phyloP scores from a whole-genome alignment of 2,888 invertebrate genomes.

The Pandemis cinnamomeana region DNA sequence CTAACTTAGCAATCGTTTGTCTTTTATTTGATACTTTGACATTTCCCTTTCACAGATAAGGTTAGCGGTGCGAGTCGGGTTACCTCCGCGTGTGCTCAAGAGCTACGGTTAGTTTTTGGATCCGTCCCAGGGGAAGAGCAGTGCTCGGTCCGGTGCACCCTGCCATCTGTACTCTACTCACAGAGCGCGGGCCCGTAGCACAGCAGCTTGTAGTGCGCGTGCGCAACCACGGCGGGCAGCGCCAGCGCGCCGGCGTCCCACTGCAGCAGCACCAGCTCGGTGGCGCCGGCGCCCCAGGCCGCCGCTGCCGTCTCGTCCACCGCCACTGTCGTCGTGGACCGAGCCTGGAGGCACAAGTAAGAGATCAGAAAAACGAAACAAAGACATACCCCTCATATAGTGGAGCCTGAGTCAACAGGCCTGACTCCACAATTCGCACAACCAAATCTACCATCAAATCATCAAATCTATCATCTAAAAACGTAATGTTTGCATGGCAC shows the following conservation, averaged over 20 bases:
- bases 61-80: no score
- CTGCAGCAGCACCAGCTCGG: conserved; percentile 90
- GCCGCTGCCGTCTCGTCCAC: conserved; percentile 66
- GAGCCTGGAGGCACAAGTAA: not conserved
- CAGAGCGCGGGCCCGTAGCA: conserved; percentile 74
- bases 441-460: no score
- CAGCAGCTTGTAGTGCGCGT: conserved; percentile 75
- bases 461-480: no score
- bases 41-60: no score
- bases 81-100: no score
- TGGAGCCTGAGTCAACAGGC: no score
- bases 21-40: no score
- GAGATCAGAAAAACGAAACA: not conserved
- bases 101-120: no score
- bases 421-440: no score
- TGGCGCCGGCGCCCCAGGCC: conserved; percentile 73
- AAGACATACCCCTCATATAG: not conserved
- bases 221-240: conserved; percentile 89
- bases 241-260: conserved; percentile 89
- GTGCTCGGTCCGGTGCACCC: no score
- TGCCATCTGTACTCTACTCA: conserved; percentile 50
- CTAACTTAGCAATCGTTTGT: no score
- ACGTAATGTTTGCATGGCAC: not conserved
- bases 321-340: conserved; percentile 85
- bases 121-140: no score